Conservation (phyloP, 2,797 vertebrate species). For the Triplophysa bombifrons region DNA sequence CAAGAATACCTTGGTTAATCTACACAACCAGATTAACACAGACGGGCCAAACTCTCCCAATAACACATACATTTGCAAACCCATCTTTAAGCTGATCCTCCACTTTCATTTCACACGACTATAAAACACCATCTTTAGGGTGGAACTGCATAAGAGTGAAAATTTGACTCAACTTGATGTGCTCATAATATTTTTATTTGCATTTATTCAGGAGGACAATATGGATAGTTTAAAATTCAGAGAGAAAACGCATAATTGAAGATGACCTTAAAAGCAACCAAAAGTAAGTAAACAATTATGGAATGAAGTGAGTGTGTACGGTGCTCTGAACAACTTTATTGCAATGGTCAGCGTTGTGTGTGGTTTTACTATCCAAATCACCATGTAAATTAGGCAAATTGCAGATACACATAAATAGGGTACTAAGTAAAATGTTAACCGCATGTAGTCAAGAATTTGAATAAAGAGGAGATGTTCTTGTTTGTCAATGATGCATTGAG, state of each 20-base stretch:
- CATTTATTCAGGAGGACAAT: constrained; percentile 59
- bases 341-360: neutral
- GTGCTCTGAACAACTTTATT: neutral
- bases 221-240: constrained; percentile 62
- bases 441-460: neutral
- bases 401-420: no score
- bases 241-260: constrained; percentile 66
- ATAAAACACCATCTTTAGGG: neutral
- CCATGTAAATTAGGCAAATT: neutral
- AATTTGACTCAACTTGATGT: neutral
- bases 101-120: neutral
- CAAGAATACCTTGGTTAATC: neutral
- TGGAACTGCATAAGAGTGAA: neutral
- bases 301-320: neutral
- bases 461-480: neutral
- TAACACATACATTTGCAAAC: neutral
- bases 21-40: constrained; percentile 1
- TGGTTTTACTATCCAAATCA: neutral
- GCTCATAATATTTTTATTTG: neutral
- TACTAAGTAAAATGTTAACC: no score
- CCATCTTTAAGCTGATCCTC: neutral
- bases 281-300: constrained; percentile 65
- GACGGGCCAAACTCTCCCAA: neutral
- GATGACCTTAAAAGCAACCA: constrained; percentile 71
- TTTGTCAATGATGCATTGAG: neutral